Percentiles rank a stretch among this genome's conserved stretches.
Conservation (phyloP, 2,113 vertebrate genomes). For the Lichenostomus cassidix region DNA sequence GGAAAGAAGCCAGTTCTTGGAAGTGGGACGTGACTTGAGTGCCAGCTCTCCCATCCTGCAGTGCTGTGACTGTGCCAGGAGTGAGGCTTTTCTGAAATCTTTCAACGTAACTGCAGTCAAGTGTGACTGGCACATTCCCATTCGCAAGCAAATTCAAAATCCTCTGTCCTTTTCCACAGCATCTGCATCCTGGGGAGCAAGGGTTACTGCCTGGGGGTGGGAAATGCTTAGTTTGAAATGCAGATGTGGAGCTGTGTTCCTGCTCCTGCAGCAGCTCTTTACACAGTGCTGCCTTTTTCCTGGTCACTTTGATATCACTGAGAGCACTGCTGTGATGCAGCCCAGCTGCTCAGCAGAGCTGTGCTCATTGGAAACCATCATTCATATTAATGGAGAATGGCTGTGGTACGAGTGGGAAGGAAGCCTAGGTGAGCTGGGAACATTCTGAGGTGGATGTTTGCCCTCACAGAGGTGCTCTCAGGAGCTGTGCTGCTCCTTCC, state of each 20-base stretch:
- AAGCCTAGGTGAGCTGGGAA: background rate
- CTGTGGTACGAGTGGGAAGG: background rate
- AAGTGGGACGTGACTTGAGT: background rate
- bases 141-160: background rate
- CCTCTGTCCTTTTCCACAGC: background rate
- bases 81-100: background rate
- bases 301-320: background rate
- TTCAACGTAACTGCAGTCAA: background rate
- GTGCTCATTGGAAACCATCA: background rate
- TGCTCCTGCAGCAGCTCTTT: background rate
- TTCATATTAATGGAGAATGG: background rate
- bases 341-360: background rate
- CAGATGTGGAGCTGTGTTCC: background rate
- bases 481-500: background rate
- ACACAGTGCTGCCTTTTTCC: background rate
- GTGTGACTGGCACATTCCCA: background rate
- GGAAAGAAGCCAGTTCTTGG: background rate
- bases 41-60: conserved; percentile 21
- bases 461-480: accelerated
- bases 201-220: background rate
- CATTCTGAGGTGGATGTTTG: accelerated
- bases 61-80: background rate
- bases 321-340: background rate
- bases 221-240: background rate
- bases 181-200: background rate